phyloP scores from a whole-genome alignment of 2,888 invertebrate species.

The Polyommatus icarus region DNA sequence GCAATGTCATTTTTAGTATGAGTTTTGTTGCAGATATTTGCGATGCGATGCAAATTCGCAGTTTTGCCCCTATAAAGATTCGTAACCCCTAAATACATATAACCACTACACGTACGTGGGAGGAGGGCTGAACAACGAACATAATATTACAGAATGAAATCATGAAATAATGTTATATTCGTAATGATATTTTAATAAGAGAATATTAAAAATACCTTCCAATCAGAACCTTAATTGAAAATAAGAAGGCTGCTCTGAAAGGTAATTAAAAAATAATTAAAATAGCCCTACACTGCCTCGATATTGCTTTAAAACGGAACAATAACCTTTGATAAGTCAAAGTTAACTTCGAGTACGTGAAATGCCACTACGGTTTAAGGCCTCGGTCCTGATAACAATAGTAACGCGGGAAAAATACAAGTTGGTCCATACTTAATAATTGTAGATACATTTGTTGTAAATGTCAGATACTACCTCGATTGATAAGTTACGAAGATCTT shows the following conservation, averaged over 20 bases:
- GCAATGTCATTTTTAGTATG: too few species aligned
- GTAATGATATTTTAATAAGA: too few species aligned
- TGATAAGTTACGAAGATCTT: background rate
- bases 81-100: too few species aligned
- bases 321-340: conserved; percentile 28
- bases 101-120: too few species aligned
- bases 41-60: too few species aligned
- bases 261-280: background rate
- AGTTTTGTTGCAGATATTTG: too few species aligned
- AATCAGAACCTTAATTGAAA: background rate
- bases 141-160: too few species aligned
- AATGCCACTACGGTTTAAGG: conserved; percentile 27
- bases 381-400: conserved; percentile 13
- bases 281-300: background rate
- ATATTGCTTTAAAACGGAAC: background rate
- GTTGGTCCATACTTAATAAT: background rate
- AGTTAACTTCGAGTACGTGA: conserved; percentile 26
- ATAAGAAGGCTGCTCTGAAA: background rate
- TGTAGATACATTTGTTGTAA: background rate
- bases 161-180: too few species aligned
- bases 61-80: too few species aligned
- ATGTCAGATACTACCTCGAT: background rate
- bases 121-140: too few species aligned
- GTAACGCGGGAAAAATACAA: conserved; percentile 21
- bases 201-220: background rate